Conservation (phyloP, 2,888 invertebrate genomes). For the Eudemis profundana region DNA sequence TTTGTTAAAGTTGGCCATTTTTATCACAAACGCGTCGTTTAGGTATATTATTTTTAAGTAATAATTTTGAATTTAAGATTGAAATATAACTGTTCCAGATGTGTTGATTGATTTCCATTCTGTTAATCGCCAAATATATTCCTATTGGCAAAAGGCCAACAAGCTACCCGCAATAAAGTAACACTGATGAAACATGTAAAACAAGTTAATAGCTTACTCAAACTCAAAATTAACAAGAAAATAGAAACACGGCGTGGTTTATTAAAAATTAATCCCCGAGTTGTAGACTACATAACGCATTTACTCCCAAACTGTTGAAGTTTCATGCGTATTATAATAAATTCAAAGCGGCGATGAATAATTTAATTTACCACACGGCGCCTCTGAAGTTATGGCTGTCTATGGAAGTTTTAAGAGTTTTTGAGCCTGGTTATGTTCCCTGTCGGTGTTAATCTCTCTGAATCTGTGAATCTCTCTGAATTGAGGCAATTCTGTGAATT, state of each 20-base stretch:
- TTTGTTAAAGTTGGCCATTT: no score
- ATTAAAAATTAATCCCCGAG: slow-evolving; percentile 41
- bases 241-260: slow-evolving; percentile 15
- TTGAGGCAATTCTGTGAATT: no score
- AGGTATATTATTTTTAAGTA: no score
- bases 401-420: slow-evolving; percentile 35
- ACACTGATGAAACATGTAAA: background rate
- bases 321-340: slow-evolving; percentile 37
- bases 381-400: slow-evolving; percentile 27
- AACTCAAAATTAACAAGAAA: slow-evolving; percentile 23
- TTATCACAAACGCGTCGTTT: no score
- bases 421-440: slow-evolving; percentile 9
- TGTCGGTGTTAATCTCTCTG: slow-evolving; percentile 16
- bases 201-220: background rate
- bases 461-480: background rate
- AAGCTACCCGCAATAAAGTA: no score
- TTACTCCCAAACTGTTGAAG: slow-evolving; percentile 39
- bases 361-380: slow-evolving; percentile 41
- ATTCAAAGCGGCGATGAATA: slow-evolving; percentile 39
- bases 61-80: no score
- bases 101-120: no score
- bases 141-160: no score
- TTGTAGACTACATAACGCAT: slow-evolving; percentile 37
- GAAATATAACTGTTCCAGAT: no score
- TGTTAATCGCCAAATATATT: no score